Percentiles rank a stretch among this genome's conserved stretches.
Conservation (phyloP, 2,888 invertebrate genomes). For the Rotaria macrura region DNA sequence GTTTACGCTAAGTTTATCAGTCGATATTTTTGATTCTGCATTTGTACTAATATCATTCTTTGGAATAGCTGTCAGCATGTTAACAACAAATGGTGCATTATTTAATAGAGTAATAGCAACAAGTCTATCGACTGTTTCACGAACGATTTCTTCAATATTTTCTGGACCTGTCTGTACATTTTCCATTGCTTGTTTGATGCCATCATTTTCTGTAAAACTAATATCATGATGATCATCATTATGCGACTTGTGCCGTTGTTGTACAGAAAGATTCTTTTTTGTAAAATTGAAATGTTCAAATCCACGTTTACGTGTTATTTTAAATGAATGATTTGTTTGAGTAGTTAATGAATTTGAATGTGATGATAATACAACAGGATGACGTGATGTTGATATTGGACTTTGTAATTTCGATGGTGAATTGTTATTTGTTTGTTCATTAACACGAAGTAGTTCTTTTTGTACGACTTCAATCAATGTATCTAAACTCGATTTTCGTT, state of each 20-base stretch:
- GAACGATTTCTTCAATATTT: constrained; percentile 13
- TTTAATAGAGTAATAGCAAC: not conserved
- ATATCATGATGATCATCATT: not conserved
- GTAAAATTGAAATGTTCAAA: not conserved
- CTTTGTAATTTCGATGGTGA: not conserved
- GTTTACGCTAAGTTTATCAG: not conserved
- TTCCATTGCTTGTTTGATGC: not conserved
- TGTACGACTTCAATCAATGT: constrained; percentile 20
- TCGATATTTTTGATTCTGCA: not conserved
- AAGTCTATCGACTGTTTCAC: not conserved
- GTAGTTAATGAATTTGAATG: not conserved
- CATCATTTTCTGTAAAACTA: not conserved
- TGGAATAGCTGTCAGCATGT: constrained; percentile 12
- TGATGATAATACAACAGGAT: not conserved
- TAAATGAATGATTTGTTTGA: not conserved
- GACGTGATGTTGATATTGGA: not conserved
- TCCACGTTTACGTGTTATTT: not conserved
- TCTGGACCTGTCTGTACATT: not conserved
- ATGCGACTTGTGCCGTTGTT: not conserved
- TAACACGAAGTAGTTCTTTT: not conserved
- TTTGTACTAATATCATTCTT: not conserved
- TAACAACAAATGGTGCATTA: constrained; percentile 15
- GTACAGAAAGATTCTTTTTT: not conserved
- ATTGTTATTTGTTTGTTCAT: not conserved
- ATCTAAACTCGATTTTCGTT: constrained; percentile 16